Evolutionary conservation across 2,888 invertebrate species (phyloP).

Genomic region (Xylota sylvarum): DNA sequence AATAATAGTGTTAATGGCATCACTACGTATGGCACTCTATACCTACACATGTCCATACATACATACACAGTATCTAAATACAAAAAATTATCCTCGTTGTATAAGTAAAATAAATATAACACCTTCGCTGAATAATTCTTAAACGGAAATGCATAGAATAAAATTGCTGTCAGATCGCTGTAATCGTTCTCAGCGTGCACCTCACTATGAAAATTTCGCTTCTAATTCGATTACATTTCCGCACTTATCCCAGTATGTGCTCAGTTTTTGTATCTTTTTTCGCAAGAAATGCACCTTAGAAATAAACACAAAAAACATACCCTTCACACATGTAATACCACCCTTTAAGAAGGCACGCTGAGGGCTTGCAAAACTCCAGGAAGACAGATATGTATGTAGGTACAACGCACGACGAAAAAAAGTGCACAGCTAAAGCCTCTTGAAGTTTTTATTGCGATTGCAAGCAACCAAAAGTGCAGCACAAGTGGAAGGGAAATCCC

Average conservation of each 20-base stretch:
- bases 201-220: constrained; percentile 12
- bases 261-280: neutral
- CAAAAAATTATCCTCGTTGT: too few species aligned
- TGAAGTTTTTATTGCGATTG: constrained; percentile 72
- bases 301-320: constrained; percentile 20
- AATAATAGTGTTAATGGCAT: too few species aligned
- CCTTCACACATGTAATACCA: constrained; percentile 50
- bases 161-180: too few species aligned
- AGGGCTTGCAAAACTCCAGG: constrained; percentile 38
- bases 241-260: constrained; percentile 12
- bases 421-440: constrained; percentile 65
- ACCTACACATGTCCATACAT: too few species aligned
- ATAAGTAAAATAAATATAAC: neutral
- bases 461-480: constrained; percentile 73
- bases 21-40: too few species aligned
- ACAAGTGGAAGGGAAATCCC: constrained; percentile 72
- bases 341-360: constrained; percentile 47
- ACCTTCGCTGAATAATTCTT: too few species aligned
- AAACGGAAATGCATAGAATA: neutral
- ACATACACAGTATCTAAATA: too few species aligned
- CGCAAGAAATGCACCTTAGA: constrained; percentile 11
- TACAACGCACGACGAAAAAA: constrained; percentile 38
- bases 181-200: neutral
- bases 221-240: constrained; percentile 54
- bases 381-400: constrained; percentile 66